phyloP scores from a whole-genome alignment of 2,888 invertebrate genomes.

The Tinea pellionella region DNA sequence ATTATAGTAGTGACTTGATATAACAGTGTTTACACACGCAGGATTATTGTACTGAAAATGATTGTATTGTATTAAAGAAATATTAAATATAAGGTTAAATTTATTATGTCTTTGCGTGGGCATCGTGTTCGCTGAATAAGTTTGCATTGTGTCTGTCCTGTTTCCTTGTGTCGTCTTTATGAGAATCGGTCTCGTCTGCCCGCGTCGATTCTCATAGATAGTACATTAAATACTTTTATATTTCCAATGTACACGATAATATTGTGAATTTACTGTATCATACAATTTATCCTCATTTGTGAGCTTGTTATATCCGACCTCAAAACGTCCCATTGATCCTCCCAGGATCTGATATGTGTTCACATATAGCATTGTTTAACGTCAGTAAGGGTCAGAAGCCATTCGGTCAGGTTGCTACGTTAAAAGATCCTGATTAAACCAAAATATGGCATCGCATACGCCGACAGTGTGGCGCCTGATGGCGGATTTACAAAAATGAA shows the following conservation, averaged over 20 bases:
- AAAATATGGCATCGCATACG: slow-evolving; percentile 45
- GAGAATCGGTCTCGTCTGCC: background rate
- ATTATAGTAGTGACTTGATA: slow-evolving; percentile 62
- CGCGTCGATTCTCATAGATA: background rate
- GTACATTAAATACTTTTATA: background rate
- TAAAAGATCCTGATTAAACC: slow-evolving; percentile 44
- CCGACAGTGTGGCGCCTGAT: slow-evolving; percentile 43
- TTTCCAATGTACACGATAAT: background rate
- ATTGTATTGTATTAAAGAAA: slow-evolving; percentile 25
- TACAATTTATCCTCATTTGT: background rate
- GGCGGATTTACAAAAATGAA: slow-evolving; percentile 5
- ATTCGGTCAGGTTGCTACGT: slow-evolving; percentile 2
- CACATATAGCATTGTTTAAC: background rate
- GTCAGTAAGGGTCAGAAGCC: background rate
- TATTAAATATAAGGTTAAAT: slow-evolving; percentile 48
- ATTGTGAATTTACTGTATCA: background rate
- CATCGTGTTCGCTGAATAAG: slow-evolving; percentile 33
- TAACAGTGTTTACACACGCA: slow-evolving; percentile 47
- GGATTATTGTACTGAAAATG: slow-evolving; percentile 42
- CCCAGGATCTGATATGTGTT: slow-evolving; percentile 1
- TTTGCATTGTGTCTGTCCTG: slow-evolving; percentile 33
- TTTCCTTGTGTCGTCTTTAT: slow-evolving; percentile 25
- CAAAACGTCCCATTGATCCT: background rate
- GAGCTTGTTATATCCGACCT: background rate
- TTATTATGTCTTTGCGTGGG: slow-evolving; percentile 38